Conservation (phyloP, 53 echinoderm and acorn worm genomes). For the Holothuria leucospilota region DNA sequence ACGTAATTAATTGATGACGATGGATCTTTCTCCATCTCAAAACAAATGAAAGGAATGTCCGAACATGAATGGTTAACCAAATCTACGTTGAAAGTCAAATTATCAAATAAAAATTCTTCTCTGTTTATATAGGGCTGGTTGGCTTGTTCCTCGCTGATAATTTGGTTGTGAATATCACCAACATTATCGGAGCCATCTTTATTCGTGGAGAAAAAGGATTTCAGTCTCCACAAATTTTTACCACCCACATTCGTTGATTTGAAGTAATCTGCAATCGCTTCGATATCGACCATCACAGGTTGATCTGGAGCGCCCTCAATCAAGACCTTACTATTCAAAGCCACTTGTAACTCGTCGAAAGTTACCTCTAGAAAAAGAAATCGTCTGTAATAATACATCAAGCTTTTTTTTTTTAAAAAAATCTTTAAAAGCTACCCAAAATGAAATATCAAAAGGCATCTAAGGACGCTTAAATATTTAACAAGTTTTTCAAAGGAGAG, state of each 20-base stretch:
- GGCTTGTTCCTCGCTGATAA: slow-evolving; percentile 9
- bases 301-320: slow-evolving; percentile 30
- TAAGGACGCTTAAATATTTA: too few relatives aligned
- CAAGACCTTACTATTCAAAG: not conserved
- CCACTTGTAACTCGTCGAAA: not conserved
- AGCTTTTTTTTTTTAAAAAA: too few relatives aligned
- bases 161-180: not conserved
- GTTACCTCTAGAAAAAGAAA: slow-evolving; percentile 17
- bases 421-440: too few relatives aligned
- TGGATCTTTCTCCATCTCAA: slow-evolving; percentile 31
- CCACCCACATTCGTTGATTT: slow-evolving; percentile 37
- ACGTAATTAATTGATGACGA: slow-evolving; percentile 21
- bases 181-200: slow-evolving; percentile 8
- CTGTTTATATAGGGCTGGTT: slow-evolving; percentile 19
- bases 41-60: slow-evolving; percentile 24
- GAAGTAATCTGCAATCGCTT: not conserved
- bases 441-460: too few relatives aligned
- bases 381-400: too few relatives aligned
- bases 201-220: slow-evolving; percentile 14
- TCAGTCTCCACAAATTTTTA: slow-evolving; percentile 24
- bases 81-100: not conserved
- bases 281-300: slow-evolving; percentile 7
- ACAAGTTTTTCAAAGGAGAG: too few relatives aligned
- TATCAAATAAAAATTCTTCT: slow-evolving; percentile 16
- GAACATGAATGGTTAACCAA: not conserved